Conservation (phyloP, 2,888 invertebrate genomes). For the Pandemis heparana region DNA sequence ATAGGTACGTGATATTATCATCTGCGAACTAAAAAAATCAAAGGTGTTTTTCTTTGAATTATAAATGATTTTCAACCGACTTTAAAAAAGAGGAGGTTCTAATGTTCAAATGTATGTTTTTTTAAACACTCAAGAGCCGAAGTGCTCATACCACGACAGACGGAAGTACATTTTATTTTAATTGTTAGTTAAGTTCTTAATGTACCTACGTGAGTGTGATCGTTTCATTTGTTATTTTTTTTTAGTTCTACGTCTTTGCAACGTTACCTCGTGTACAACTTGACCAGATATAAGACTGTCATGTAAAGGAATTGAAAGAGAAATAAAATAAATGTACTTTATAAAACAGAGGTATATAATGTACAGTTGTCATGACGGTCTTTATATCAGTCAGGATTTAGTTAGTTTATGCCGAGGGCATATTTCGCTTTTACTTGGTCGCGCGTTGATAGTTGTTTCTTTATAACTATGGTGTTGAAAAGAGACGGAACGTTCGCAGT, state of each 20-base stretch:
- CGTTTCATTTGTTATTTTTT: slow-evolving; percentile 47
- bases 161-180: slow-evolving; percentile 65
- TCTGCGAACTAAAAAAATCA: too few relatives aligned
- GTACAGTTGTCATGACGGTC: background rate
- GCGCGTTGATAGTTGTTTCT: slow-evolving; percentile 13
- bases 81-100: too few relatives aligned
- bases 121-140: background rate
- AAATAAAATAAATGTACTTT: background rate
- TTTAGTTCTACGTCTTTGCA: slow-evolving; percentile 54
- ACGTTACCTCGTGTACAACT: slow-evolving; percentile 61
- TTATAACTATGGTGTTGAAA: slow-evolving; percentile 10
- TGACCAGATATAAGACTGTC: slow-evolving; percentile 9
- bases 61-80: too few relatives aligned
- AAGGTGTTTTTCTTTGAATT: too few relatives aligned
- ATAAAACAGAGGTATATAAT: background rate
- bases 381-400: slow-evolving; percentile 6
- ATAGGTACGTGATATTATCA: too few relatives aligned
- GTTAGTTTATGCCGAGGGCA: slow-evolving; percentile 58
- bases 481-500: slow-evolving; percentile 7
- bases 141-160: slow-evolving; percentile 44
- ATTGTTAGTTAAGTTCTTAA: slow-evolving; percentile 44
- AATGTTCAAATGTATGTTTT: background rate
- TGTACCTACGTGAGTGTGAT: slow-evolving; percentile 47
- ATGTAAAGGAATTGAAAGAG: slow-evolving; percentile 2
- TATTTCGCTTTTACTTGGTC: slow-evolving; percentile 41